phyloP scores from a whole-genome alignment of 2,113 vertebrate genomes.

The Cyprinodon brontotheroides region DNA sequence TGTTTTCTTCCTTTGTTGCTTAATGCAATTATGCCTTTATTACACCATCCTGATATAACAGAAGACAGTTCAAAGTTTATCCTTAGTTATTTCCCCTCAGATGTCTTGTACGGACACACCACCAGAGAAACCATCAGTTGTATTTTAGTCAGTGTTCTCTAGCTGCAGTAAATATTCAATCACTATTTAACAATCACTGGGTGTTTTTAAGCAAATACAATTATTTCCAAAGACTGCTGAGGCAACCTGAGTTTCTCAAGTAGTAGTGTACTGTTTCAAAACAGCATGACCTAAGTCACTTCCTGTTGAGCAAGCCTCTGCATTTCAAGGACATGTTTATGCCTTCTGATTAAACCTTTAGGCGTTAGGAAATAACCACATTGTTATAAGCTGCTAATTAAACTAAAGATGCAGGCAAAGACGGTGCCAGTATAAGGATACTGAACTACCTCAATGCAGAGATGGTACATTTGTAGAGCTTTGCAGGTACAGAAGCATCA shows the following conservation, averaged over 20 bases:
- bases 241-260: slow-evolving; percentile 19
- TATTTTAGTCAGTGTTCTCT: neutral
- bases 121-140: neutral
- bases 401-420: neutral
- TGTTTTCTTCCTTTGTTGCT: slow-evolving; percentile 4
- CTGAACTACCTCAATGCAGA: neutral
- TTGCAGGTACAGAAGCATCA: neutral
- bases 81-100: neutral
- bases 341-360: neutral
- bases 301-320: slow-evolving; percentile 45
- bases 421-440: neutral
- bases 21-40: neutral
- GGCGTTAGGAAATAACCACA: neutral
- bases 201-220: neutral
- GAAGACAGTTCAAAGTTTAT: neutral
- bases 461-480: neutral
- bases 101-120: neutral
- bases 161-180: neutral
- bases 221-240: slow-evolving; percentile 30
- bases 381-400: neutral
- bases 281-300: slow-evolving; percentile 37
- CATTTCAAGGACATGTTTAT: neutral
- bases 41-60: neutral
- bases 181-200: neutral
- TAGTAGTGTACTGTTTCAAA: slow-evolving; percentile 32